Evolutionary conservation across 1,140 invertebrate genomes (phyloP).

Genomic region (Philaenus spumarius): DNA sequence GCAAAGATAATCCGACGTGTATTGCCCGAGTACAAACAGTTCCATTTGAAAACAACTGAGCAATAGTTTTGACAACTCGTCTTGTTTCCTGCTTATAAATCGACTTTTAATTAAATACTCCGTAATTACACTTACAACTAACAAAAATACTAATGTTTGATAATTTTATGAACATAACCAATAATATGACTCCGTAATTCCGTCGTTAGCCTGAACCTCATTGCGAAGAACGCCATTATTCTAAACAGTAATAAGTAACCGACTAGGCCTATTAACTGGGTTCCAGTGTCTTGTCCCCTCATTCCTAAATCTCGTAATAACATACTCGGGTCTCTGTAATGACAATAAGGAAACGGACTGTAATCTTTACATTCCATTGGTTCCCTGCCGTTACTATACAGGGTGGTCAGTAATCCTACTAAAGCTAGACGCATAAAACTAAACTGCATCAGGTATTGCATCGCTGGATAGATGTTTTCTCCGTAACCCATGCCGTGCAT

Average conservation of each 20-base stretch:
- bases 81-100: too few species aligned
- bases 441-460: constrained; percentile 48
- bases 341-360: constrained; percentile 25
- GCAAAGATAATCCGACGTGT: too few species aligned
- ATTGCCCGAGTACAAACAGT: too few species aligned
- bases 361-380: constrained; percentile 23
- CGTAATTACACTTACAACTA: too few species aligned
- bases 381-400: constrained; percentile 46
- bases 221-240: constrained; percentile 37
- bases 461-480: constrained; percentile 40
- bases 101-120: too few species aligned
- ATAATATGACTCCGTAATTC: constrained; percentile 44
- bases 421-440: constrained; percentile 51
- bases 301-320: constrained; percentile 46
- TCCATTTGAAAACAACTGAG: too few species aligned
- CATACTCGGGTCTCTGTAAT: constrained; percentile 30
- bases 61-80: too few species aligned
- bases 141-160: constrained; percentile 15
- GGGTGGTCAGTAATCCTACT: constrained; percentile 44
- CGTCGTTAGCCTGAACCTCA: constrained; percentile 40
- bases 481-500: constrained; percentile 42
- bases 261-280: constrained; percentile 41
- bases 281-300: constrained; percentile 14
- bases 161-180: constrained; percentile 22
- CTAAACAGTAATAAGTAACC: constrained; percentile 42